Conservation (phyloP, 2,888 invertebrate species). For the Epinotia nisella region DNA sequence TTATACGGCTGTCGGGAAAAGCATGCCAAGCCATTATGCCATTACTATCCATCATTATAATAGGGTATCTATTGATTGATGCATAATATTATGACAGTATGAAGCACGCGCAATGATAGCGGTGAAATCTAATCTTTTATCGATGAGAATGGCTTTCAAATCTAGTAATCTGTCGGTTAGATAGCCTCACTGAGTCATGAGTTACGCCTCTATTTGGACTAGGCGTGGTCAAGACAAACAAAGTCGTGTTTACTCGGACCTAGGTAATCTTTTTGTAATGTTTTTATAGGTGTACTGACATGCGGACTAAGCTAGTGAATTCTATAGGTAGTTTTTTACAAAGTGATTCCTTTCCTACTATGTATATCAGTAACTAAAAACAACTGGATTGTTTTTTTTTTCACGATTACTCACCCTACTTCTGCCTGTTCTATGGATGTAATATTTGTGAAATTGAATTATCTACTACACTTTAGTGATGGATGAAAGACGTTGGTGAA, state of each 20-base stretch:
- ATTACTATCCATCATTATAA: conserved; percentile 43
- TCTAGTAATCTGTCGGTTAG: conserved; percentile 7
- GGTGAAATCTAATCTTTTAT: conserved; percentile 39
- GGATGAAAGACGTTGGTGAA: no score
- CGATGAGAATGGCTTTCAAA: conserved; percentile 25
- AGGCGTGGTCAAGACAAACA: background rate
- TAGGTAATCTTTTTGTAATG: background rate
- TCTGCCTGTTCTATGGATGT: no score
- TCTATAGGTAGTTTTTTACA: background rate
- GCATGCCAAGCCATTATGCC: conserved; percentile 35
- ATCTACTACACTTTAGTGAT: no score
- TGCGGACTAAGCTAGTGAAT: background rate
- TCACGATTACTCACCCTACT: no score
- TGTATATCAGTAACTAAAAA: no score
- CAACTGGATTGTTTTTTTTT: no score
- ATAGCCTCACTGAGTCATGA: conserved; percentile 12
- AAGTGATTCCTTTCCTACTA: no score
- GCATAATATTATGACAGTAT: conserved; percentile 43
- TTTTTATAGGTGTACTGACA: background rate
- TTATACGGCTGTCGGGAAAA: conserved; percentile 29
- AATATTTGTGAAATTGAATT: no score
- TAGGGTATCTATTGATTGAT: conserved; percentile 40
- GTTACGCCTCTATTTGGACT: conserved; percentile 16
- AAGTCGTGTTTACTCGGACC: background rate
- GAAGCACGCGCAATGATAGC: conserved; percentile 34